phyloP scores from a whole-genome alignment of 2,888 invertebrate species.

The Perizoma affinitatum region DNA sequence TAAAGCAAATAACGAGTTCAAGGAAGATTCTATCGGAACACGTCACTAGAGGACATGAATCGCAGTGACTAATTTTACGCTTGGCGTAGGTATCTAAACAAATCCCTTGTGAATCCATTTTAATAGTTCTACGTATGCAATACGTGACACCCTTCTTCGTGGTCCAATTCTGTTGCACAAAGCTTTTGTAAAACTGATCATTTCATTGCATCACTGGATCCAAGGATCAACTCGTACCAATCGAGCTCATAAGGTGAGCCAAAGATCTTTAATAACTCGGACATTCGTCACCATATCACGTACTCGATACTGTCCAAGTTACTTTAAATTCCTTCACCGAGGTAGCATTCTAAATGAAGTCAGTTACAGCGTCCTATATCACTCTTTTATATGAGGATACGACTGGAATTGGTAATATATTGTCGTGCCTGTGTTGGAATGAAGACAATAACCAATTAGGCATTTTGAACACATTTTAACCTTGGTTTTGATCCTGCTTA shows the following conservation, averaged over 20 bases:
- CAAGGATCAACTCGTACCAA: neutral
- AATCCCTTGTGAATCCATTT: too few relatives aligned
- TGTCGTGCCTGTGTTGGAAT: constrained; percentile 6
- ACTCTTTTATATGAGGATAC: constrained; percentile 48
- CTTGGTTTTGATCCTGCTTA: constrained; percentile 20
- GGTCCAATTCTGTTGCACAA: too few relatives aligned
- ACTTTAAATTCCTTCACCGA: constrained; percentile 74
- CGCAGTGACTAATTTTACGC: too few relatives aligned
- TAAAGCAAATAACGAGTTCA: too few relatives aligned
- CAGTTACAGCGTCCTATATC: constrained; percentile 57
- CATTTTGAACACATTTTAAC: constrained; percentile 18
- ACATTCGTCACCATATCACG: constrained; percentile 63
- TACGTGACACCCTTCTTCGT: too few relatives aligned
- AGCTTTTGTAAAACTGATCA: too few relatives aligned
- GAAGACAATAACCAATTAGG: constrained; percentile 27
- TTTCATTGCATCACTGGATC: neutral
- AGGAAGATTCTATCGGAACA: too few relatives aligned
- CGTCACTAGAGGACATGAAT: too few relatives aligned
- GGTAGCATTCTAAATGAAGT: constrained; percentile 74
- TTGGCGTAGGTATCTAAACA: too few relatives aligned
- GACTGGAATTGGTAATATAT: constrained; percentile 41
- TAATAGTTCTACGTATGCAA: too few relatives aligned
- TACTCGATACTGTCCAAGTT: constrained; percentile 54
- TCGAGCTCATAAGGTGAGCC: constrained; percentile 13
- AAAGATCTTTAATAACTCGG: constrained; percentile 20